A percentile compares a stretch with the other conserved stretches of the same genome.
Conservation (phyloP, 2,888 invertebrate genomes). For the Helleia helle region DNA sequence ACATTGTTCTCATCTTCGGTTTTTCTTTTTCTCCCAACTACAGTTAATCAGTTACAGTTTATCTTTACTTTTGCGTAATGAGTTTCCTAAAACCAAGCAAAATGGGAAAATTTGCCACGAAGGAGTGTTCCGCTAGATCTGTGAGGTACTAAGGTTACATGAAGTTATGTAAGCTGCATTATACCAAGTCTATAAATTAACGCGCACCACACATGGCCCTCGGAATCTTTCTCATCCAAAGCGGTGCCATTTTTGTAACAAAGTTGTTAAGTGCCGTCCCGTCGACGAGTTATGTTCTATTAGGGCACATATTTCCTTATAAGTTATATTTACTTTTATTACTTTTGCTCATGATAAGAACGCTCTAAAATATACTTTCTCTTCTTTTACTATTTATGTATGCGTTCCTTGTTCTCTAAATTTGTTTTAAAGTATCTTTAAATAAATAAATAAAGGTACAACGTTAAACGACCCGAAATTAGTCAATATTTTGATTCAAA, state of each 20-base stretch:
- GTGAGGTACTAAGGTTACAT: constrained; percentile 6
- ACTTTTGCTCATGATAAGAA: constrained; percentile 8
- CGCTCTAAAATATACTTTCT: constrained; percentile 5
- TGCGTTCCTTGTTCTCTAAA: too few relatives aligned
- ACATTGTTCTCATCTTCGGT: too few relatives aligned
- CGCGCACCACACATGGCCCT: constrained; percentile 14
- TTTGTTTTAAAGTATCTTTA: too few relatives aligned
- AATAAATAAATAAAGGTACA: too few relatives aligned
- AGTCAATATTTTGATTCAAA: too few relatives aligned
- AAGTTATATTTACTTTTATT: constrained; percentile 13
- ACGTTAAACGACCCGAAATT: too few relatives aligned
- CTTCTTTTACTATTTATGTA: not conserved
- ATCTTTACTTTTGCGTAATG: too few relatives aligned
- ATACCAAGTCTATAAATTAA: constrained; percentile 6
- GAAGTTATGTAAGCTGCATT: constrained; percentile 1
- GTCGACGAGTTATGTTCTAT: constrained; percentile 14
- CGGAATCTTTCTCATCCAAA: constrained; percentile 17
- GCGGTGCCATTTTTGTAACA: constrained; percentile 27
- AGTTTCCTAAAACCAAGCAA: not conserved
- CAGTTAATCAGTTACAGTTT: too few relatives aligned
- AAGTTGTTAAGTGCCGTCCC: constrained; percentile 14
- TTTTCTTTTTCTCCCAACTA: too few relatives aligned
- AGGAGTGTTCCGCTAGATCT: not conserved
- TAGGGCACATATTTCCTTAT: constrained; percentile 19
- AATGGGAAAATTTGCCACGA: too few relatives aligned